phyloP scores from a whole-genome alignment of 2,888 invertebrate genomes.

The Tipula unca region DNA sequence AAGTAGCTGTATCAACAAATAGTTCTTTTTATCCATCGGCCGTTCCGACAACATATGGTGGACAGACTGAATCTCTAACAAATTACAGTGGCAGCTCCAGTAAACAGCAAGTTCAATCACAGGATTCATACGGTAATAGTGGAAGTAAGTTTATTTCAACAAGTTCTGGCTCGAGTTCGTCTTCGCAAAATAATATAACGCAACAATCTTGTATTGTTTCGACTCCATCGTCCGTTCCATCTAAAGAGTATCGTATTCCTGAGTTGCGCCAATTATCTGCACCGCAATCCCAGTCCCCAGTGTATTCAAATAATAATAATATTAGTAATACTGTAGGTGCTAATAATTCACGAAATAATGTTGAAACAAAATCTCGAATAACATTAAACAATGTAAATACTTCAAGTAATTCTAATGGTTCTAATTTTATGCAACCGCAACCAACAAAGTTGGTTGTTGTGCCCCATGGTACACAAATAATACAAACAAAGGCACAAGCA shows the following conservation, averaged over 20 bases:
- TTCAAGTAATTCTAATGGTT: neutral
- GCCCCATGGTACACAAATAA: conserved; percentile 34
- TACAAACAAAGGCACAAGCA: conserved; percentile 68
- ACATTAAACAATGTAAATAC: conserved; percentile 9
- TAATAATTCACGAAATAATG: conserved; percentile 20
- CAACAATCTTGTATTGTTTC: conserved; percentile 68
- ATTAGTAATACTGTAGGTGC: neutral
- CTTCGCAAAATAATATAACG: conserved; percentile 44
- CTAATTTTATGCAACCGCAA: neutral
- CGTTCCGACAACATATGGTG: conserved; percentile 20
- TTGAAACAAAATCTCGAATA: neutral
- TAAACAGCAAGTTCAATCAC: conserved; percentile 17
- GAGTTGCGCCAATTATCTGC: neutral
- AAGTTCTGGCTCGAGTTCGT: conserved; percentile 49
- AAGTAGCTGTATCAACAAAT: conserved; percentile 29
- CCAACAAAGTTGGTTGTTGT: conserved; percentile 20
- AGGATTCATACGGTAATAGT: conserved; percentile 1
- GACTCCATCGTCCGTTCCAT: conserved; percentile 48
- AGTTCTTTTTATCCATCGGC: conserved; percentile 18
- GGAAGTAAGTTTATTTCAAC: conserved; percentile 18
- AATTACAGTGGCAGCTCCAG: conserved; percentile 4
- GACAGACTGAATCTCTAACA: conserved; percentile 14
- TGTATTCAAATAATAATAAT: neutral
- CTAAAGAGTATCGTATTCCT: conserved; percentile 49
- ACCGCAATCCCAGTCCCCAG: conserved; percentile 15